These are phyloP conservation scores for Poeciliopsis presidionis DNA, from an alignment of 2,797 vertebrate species.

Conservation along the genomic window DNA sequence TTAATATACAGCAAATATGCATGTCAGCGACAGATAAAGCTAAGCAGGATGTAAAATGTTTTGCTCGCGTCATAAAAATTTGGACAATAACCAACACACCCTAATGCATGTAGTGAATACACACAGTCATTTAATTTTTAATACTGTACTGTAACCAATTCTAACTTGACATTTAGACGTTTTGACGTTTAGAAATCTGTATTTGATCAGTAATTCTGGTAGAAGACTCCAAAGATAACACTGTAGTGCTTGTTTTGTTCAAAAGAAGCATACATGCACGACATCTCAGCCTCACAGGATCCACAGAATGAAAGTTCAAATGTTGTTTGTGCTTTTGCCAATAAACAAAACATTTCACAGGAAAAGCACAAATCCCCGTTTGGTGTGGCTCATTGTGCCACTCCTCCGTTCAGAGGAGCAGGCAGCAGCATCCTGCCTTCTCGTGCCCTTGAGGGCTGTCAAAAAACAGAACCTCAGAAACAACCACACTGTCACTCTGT, in stretches of 20 bases:
- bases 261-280: neutral
- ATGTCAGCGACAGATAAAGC: neutral
- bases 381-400: slow-evolving; percentile 49
- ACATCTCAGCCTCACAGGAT: neutral
- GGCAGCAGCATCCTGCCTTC: slow-evolving; percentile 73
- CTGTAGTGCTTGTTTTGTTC: neutral
- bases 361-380: slow-evolving; percentile 41
- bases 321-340: neutral
- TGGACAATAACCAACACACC: neutral
- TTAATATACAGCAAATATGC: neutral
- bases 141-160: too few species aligned
- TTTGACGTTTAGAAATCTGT: too few species aligned
- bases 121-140: neutral
- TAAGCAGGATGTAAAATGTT: neutral
- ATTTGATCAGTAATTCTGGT: too few species aligned
- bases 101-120: neutral
- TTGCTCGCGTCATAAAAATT: neutral
- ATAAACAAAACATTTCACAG: slow-evolving; percentile 17
- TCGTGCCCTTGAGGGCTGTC: slow-evolving; percentile 50
- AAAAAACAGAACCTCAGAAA: slow-evolving; percentile 51
- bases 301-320: neutral
- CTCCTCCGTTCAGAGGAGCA: slow-evolving; percentile 63
- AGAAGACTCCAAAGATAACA: neutral
- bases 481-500: slow-evolving; percentile 74
- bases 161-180: too few species aligned